Conservation (phyloP, 2,888 invertebrate genomes). For the Nomada fucata region DNA sequence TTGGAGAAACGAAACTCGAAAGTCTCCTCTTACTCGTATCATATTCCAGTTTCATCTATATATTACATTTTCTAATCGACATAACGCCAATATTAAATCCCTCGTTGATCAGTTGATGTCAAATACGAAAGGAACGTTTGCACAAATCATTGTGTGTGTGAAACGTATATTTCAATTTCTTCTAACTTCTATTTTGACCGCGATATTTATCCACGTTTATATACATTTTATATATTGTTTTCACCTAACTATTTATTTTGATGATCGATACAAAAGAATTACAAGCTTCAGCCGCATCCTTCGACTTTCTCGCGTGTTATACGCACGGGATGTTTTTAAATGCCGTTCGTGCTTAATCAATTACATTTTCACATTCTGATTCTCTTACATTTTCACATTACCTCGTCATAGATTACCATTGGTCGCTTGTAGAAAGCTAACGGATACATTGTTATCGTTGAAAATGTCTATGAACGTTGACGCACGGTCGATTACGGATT, state of each 20-base stretch:
- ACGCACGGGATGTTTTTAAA: conserved; percentile 9
- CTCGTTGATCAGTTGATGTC: too few species aligned
- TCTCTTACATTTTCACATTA: conserved; percentile 50
- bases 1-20: conserved; percentile 6
- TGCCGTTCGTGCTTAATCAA: conserved; percentile 32
- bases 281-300: conserved; percentile 7
- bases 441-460: conserved; percentile 61
- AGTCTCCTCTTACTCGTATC: not conserved
- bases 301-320: conserved; percentile 6
- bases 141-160: not conserved
- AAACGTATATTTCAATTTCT: not conserved
- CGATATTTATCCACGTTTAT: not conserved
- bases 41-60: not conserved
- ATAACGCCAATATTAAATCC: not conserved
- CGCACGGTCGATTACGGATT: not conserved
- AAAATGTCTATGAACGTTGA: conserved; percentile 61
- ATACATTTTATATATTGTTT: not conserved
- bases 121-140: not conserved
- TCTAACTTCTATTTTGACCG: not conserved
- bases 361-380: not conserved
- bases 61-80: not conserved
- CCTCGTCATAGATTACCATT: conserved; percentile 48
- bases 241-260: not conserved
- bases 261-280: not conserved
- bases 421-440: conserved; percentile 62